These are phyloP conservation scores for Seira musarum DNA, from an alignment of 2,888 invertebrate genomes.

Conservation along the genomic window DNA sequence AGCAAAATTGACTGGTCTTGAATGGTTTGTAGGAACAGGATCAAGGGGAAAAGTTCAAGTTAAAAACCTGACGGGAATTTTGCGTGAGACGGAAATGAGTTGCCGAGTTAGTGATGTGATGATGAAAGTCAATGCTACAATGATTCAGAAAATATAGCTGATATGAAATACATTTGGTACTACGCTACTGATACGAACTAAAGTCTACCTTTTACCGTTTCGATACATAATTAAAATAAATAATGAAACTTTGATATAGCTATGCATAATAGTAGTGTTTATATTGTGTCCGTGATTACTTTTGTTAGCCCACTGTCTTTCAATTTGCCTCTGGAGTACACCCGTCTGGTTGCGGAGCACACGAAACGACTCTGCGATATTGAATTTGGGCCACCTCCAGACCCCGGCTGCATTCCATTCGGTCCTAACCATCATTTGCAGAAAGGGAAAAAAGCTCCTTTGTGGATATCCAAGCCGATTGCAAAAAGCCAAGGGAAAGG, in stretches of 20 bases:
- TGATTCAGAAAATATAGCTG: too few relatives aligned
- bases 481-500: conserved; percentile 89
- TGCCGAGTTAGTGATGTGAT: background rate
- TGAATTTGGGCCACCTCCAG: conserved; percentile 52
- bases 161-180: too few relatives aligned
- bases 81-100: conserved; percentile 36
- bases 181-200: too few relatives aligned
- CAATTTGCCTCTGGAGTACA: conserved; percentile 87
- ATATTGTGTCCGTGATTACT: conserved; percentile 31
- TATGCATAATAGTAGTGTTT: conserved; percentile 7
- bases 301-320: conserved; percentile 82
- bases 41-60: too few relatives aligned
- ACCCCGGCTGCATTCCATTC: conserved; percentile 47
- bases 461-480: conserved; percentile 91
- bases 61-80: conserved; percentile 42
- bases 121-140: conserved; percentile 21
- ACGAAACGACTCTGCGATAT: conserved; percentile 73
- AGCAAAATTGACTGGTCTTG: too few relatives aligned
- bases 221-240: background rate
- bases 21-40: too few relatives aligned
- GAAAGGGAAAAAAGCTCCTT: conserved; percentile 64
- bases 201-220: background rate
- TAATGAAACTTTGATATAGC: too few relatives aligned
- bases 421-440: conserved; percentile 56
- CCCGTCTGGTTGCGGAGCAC: conserved; percentile 86